These are phyloP conservation scores for Geopemphigus sp. DNA, from an alignment of 1,140 invertebrate species.

Conservation along the genomic window DNA sequence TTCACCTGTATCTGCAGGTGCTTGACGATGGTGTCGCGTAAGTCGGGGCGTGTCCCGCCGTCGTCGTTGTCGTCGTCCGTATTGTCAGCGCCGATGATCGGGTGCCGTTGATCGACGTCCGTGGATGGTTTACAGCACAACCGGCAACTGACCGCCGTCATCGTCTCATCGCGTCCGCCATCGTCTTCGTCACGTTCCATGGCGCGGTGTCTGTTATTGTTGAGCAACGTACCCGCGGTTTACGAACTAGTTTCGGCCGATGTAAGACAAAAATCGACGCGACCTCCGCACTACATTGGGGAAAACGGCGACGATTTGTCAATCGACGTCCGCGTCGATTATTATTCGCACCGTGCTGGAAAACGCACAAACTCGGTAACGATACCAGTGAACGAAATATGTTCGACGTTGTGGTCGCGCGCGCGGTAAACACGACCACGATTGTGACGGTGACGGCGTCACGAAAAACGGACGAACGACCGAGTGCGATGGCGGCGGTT, in stretches of 20 bases:
- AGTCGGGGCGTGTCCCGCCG: conserved; percentile 22
- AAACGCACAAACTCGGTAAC: too few species aligned
- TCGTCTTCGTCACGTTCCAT: not conserved
- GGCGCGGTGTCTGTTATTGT: too few species aligned
- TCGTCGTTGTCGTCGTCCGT: not conserved
- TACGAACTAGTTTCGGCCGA: too few species aligned
- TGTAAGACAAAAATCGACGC: not conserved
- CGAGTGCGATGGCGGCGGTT: conserved; percentile 7
- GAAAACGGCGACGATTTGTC: too few species aligned
- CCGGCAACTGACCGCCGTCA: not conserved
- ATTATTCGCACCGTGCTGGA: too few species aligned
- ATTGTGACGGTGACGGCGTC: not conserved
- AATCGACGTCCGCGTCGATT: too few species aligned
- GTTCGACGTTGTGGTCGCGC: not conserved
- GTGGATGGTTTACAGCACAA: not conserved
- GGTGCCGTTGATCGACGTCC: not conserved
- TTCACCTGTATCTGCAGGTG: conserved; percentile 39
- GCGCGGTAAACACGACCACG: not conserved
- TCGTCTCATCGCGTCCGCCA: not conserved
- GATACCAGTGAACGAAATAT: too few species aligned
- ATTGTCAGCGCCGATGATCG: not conserved
- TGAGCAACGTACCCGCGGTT: too few species aligned
- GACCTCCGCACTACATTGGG: too few species aligned
- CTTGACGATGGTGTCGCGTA: conserved; percentile 40
- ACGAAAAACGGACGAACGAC: conserved; percentile 39